Evolutionary conservation across 2,113 vertebrate genomes (phyloP).

Genomic region (Gasterosteus nipponicus): DNA sequence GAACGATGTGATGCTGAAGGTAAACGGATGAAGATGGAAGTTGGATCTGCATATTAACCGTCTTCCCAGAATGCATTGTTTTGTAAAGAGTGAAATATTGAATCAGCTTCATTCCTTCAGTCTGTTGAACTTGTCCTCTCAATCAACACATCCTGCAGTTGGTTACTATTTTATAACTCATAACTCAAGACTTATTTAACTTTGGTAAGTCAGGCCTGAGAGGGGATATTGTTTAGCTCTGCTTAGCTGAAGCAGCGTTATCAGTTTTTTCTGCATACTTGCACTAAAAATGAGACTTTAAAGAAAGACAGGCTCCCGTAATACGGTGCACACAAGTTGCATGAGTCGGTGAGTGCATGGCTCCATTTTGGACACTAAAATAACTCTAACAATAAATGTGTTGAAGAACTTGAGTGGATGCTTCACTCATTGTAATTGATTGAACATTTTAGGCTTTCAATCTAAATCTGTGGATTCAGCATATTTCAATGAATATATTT

Average conservation of each 20-base stretch:
- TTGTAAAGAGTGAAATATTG: neutral
- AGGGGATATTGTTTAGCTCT: neutral
- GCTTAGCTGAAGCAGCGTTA: slow-evolving; percentile 16
- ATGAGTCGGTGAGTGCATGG: neutral
- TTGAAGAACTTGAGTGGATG: neutral
- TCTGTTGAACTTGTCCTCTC: neutral
- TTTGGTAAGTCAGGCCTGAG: neutral
- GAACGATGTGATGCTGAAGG: too few relatives aligned
- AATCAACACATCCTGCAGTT: neutral
- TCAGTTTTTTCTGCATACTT: slow-evolving; percentile 17
- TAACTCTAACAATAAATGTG: neutral
- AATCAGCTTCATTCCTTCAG: neutral
- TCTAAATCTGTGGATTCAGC: neutral
- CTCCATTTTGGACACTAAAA: too few relatives aligned
- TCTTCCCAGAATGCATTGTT: neutral
- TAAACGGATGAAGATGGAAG: too few relatives aligned
- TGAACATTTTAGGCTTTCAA: neutral
- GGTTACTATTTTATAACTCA: neutral
- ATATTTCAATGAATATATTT: neutral
- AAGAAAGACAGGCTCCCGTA: neutral
- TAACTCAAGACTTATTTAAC: neutral
- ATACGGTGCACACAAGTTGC: neutral
- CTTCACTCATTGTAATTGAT: neutral
- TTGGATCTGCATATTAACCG: neutral
- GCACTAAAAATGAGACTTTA: slow-evolving; percentile 6